Conservation (phyloP, 1,140 invertebrate species). For the Trissolcus basalis region DNA sequence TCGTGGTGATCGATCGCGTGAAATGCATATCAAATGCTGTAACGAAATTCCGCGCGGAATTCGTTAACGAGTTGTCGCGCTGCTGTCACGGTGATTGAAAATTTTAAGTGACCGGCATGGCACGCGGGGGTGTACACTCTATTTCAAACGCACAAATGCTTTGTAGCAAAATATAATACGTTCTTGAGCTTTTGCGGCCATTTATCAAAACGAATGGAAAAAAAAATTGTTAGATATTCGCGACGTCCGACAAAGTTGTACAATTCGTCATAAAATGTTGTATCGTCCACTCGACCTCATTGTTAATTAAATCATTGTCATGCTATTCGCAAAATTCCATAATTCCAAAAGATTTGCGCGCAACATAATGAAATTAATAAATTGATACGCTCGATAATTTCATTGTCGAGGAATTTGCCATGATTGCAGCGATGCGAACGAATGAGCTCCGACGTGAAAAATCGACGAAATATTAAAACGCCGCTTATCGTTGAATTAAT, state of each 20-base stretch:
- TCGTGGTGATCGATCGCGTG: constrained; percentile 59
- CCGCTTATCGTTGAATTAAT: constrained; percentile 12
- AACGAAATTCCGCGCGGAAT: constrained; percentile 60
- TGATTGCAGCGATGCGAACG: constrained; percentile 13
- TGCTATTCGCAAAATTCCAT: constrained; percentile 11
- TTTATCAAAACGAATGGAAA: too few relatives aligned
- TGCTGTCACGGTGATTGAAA: constrained; percentile 60
- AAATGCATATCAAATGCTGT: constrained; percentile 63
- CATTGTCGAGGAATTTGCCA: constrained; percentile 24
- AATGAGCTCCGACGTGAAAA: constrained; percentile 14
- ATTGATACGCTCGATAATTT: constrained; percentile 35
- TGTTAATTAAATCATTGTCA: constrained; percentile 10
- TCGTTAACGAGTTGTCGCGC: constrained; percentile 59
- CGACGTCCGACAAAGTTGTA: too few relatives aligned
- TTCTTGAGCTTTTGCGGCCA: too few relatives aligned
- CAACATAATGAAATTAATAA: constrained; percentile 33
- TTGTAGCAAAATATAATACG: not conserved
- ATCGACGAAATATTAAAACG: constrained; percentile 9
- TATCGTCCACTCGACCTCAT: not conserved
- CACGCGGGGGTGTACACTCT: constrained; percentile 49
- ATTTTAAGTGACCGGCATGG: constrained; percentile 60
- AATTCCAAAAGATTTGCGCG: constrained; percentile 27
- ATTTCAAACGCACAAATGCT: constrained; percentile 44
- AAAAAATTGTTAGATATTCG: too few relatives aligned
- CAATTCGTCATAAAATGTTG: too few relatives aligned